phyloP scores from a whole-genome alignment of 2,797 vertebrate species.

The Petrocephalus schoutedeni region DNA sequence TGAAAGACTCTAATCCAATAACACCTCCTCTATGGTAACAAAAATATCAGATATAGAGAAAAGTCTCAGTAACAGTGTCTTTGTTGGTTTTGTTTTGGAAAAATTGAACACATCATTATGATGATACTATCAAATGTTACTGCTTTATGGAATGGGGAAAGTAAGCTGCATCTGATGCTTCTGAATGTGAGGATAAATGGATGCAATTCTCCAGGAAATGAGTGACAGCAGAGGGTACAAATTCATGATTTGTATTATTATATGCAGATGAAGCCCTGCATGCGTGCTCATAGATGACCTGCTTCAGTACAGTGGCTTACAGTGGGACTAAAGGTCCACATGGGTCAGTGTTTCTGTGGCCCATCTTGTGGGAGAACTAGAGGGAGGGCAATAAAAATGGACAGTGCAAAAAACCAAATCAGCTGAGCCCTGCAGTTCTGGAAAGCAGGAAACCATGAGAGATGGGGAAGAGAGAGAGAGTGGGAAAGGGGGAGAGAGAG shows the following conservation, averaged over 20 bases:
- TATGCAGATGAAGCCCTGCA: constrained; percentile 6
- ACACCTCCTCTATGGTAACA: neutral
- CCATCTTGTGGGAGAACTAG: constrained; percentile 19
- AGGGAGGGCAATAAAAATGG: constrained; percentile 31
- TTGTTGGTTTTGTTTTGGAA: neutral
- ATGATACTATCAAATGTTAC: neutral
- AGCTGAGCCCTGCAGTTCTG: constrained; percentile 48
- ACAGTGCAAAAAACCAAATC: constrained; percentile 37
- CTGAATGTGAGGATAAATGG: constrained; percentile 6
- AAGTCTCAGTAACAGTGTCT: neutral
- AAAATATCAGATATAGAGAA: neutral
- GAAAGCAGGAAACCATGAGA: constrained; percentile 33
- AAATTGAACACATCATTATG: neutral
- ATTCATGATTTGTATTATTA: constrained; percentile 6
- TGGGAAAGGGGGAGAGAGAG: constrained; percentile 20
- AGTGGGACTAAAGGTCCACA: constrained; percentile 30
- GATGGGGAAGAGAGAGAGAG: constrained; percentile 33
- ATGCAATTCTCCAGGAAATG: constrained; percentile 16
- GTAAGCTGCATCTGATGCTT: constrained; percentile 21
- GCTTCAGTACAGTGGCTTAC: constrained; percentile 13
- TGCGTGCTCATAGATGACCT: neutral
- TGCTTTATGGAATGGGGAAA: neutral
- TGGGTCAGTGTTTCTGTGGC: constrained; percentile 26
- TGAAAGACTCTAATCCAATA: neutral
- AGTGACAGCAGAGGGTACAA: constrained; percentile 15